Evolutionary conservation across 2,888 invertebrate species (phyloP).

Genomic region (Erannis defoliaria): DNA sequence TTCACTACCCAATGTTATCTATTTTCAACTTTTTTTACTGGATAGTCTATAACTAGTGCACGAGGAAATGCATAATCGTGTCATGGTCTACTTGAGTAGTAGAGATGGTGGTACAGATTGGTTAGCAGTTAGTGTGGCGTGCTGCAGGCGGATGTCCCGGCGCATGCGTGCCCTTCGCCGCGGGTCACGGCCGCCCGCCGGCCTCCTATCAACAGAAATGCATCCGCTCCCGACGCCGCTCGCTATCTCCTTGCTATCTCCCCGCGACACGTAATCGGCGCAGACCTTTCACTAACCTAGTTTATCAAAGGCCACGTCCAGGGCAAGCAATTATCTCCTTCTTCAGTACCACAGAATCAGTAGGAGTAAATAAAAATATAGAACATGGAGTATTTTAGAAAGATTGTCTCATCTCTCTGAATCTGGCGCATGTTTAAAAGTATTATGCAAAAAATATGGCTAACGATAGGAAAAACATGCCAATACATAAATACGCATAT

Average conservation of each 20-base stretch:
- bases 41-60: neutral
- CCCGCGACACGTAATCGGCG: neutral
- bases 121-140: neutral
- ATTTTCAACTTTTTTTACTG: too few species aligned
- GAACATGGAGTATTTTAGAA: too few species aligned
- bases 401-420: too few species aligned
- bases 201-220: slow-evolving; percentile 48
- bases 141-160: slow-evolving; percentile 17
- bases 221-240: slow-evolving; percentile 37
- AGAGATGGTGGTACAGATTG: neutral
- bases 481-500: too few species aligned
- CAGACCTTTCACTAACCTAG: slow-evolving; percentile 13
- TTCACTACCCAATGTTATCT: too few species aligned
- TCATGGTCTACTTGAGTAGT: neutral
- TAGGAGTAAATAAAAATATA: too few species aligned
- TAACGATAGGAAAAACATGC: too few species aligned
- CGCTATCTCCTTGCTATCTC: slow-evolving; percentile 11
- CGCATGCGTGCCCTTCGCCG: slow-evolving; percentile 45
- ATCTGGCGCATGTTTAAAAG: too few species aligned
- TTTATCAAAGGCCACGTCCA: slow-evolving; percentile 6
- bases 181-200: slow-evolving; percentile 40
- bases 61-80: neutral
- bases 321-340: neutral
- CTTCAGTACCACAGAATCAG: neutral
- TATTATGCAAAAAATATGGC: too few species aligned